These are phyloP conservation scores for Sula dactylatra DNA, from an alignment of 2,113 vertebrate species.

Conservation along the genomic window DNA sequence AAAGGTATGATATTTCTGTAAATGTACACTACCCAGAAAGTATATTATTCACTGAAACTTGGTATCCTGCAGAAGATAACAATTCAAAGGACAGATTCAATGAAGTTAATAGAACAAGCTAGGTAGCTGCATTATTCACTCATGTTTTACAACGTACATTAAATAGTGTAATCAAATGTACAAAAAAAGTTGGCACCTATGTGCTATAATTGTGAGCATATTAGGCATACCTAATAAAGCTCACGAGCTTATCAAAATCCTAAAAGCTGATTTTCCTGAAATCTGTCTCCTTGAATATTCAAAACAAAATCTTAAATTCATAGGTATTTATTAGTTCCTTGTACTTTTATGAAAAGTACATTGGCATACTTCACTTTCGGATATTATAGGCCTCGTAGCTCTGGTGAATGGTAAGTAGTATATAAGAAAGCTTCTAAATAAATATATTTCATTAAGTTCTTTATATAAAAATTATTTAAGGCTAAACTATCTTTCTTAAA, in stretches of 20 bases:
- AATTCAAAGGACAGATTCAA: slow-evolving; percentile 1
- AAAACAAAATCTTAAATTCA: not conserved
- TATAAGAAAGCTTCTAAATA: not conserved
- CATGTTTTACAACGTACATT: not conserved
- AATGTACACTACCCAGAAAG: not conserved
- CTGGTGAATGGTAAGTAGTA: not conserved
- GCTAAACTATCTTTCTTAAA: not conserved
- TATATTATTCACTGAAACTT: not conserved
- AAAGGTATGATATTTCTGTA: not conserved
- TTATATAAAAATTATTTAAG: not conserved
- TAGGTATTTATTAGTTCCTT: slow-evolving; percentile 26
- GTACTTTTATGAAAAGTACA: not conserved
- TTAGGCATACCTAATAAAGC: not conserved
- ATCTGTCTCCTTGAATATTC: not conserved
- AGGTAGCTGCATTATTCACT: not conserved
- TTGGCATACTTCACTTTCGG: slow-evolving; percentile 4
- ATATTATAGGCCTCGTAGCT: slow-evolving; percentile 8
- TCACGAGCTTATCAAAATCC: not conserved
- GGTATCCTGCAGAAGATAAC: not conserved
- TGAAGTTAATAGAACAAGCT: not conserved
- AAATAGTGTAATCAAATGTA: not conserved
- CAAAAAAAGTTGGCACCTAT: not conserved
- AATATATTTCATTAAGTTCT: not conserved
- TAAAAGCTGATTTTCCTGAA: slow-evolving; percentile 45
- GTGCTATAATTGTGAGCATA: not conserved